Base-by-base conservation (phyloP, 2,797 vertebrate genomes). In the Xerus rutilus region DNA sequence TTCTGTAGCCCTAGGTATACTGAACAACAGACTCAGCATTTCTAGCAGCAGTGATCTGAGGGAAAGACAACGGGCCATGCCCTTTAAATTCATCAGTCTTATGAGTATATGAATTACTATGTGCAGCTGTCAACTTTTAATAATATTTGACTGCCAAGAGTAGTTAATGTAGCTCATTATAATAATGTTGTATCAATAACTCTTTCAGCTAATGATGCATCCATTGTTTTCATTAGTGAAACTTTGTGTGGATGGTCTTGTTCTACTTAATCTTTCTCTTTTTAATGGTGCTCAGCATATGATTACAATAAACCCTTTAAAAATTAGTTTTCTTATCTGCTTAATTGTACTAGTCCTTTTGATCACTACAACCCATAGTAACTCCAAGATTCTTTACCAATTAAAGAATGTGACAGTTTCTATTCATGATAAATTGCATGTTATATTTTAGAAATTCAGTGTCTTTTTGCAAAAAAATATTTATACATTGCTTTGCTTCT, bases 241-340 rank as follows among this genome's bases (percentile, higher is more conserved):
- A 86, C 14, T 88, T 87, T 81, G 30, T 57, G 25, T 45, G 30
- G 3, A 83, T 21, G 20, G 15, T 69, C 32, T 47, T 25, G 30
- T 52, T 89, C 92, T 81, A 62, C 83, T 90, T 88, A 78, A 86
- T 95, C 9, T n/a, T 72, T 67, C 85, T n/a, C 13, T 67, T 39
- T 45, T 7, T 65, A 78, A 35, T 69, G 18, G 23, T 87, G 11
- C 1, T 92, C 15, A 43, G 49, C 9, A 35, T 64, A 85, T 32
- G 6, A 14, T 65, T 43, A 14, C 45, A 91, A 76, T 3, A 67
- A 86, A 74, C 12, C 10, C 32, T 91, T 95, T 77, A 67, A 83
- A 93, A 92, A 59, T 2, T n/a, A 76, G 14, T 21, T 12, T 47
- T 69, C 18, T 39, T 54, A 77, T 17, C 11, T 79, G 8, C 47